Conservation (phyloP, 1,140 invertebrate genomes). For the Hydropsyche tenuis region DNA sequence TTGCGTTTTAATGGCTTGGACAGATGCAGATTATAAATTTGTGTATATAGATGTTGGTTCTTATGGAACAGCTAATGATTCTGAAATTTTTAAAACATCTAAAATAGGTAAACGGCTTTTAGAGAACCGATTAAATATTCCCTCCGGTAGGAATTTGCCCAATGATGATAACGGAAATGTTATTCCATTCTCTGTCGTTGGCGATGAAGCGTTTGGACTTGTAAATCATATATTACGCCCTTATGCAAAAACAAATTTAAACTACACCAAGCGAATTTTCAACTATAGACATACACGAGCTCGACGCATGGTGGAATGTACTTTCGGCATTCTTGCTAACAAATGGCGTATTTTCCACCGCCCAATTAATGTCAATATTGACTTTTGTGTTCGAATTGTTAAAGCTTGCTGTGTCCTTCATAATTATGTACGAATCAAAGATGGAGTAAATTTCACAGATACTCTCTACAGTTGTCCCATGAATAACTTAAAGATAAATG, state of each 20-base stretch:
- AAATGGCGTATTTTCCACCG: constrained; percentile 37
- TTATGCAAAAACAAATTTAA: neutral
- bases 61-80: neutral
- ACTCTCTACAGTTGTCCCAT: no score
- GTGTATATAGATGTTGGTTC: neutral
- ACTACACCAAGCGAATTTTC: neutral
- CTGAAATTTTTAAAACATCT: neutral
- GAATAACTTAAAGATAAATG: no score
- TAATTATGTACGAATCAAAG: constrained; percentile 30
- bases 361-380: constrained; percentile 33
- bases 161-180: neutral
- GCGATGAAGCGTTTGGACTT: neutral
- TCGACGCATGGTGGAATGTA: constrained; percentile 29
- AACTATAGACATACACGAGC: neutral
- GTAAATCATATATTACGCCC: neutral
- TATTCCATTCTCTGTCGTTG: neutral
- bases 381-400: constrained; percentile 30
- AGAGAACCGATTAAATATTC: neutral
- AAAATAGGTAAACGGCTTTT: neutral
- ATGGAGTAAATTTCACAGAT: no score
- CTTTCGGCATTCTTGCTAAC: constrained; percentile 39
- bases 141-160: neutral
- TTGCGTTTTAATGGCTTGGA: neutral
- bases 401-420: constrained; percentile 41
- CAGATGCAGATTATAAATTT: neutral